These are phyloP conservation scores for Marmota monax DNA, from an alignment of 2,113 vertebrate species.

Conservation along the genomic window DNA sequence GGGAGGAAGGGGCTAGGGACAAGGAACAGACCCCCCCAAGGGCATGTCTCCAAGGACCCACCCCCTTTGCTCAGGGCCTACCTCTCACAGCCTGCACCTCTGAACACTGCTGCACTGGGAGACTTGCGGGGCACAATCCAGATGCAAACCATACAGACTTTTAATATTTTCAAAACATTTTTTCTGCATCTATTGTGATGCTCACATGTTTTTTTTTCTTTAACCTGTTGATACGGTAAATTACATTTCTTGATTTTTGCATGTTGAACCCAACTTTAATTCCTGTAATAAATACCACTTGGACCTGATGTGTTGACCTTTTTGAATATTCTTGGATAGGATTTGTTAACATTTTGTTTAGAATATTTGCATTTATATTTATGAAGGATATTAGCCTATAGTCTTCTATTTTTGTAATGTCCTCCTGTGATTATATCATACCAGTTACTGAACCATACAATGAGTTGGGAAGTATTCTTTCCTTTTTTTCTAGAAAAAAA, in stretches of 20 bases:
- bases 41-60: background rate
- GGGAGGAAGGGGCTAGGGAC: background rate
- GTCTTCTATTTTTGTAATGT: background rate
- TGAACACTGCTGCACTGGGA: background rate
- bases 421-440: background rate
- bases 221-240: background rate
- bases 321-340: background rate
- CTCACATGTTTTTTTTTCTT: background rate
- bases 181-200: background rate
- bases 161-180: background rate
- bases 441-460: background rate
- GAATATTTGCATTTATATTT: background rate
- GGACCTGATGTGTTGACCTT: background rate
- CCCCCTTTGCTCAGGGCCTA: background rate
- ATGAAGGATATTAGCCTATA: background rate
- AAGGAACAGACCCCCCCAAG: background rate
- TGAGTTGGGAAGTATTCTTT: background rate
- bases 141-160: background rate
- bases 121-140: background rate
- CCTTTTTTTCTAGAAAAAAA: background rate
- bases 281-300: background rate
- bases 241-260: background rate
- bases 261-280: background rate
- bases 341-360: background rate
- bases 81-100: background rate